Evolutionary conservation across 2,113 vertebrate species (phyloP).

Genomic region (Panthera uncia): DNA sequence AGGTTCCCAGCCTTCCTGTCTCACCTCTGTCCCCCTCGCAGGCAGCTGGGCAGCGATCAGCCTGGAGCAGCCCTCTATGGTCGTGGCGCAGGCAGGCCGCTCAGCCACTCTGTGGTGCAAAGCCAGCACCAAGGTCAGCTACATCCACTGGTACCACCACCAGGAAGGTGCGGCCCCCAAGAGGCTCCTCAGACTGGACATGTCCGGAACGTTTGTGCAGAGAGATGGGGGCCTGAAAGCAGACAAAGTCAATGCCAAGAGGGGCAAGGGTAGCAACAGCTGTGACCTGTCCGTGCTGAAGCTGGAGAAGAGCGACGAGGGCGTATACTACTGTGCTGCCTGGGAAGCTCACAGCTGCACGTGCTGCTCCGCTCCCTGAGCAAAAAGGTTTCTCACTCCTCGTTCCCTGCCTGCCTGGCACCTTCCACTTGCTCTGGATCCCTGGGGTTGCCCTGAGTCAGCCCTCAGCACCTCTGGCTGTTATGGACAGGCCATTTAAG

Average conservation of each 20-base stretch:
- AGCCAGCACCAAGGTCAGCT: fast-evolving
- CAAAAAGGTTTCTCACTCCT: not conserved
- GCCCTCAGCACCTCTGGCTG: not conserved
- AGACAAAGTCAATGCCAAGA: not conserved
- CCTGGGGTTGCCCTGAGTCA: not conserved
- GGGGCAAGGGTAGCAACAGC: fast-evolving
- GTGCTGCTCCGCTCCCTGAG: fast-evolving
- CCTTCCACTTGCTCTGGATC: not conserved
- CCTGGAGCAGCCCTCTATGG: fast-evolving
- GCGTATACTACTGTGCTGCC: fast-evolving
- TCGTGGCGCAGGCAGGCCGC: fast-evolving
- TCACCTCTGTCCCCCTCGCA: not conserved
- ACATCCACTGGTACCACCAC: not conserved
- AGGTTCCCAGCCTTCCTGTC: fast-evolving
- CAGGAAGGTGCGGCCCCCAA: not conserved
- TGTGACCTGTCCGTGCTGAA: fast-evolving
- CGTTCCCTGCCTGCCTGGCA: too few relatives aligned
- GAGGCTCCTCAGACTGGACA: not conserved
- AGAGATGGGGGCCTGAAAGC: not conserved
- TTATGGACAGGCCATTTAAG: not conserved
- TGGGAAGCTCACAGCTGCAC: fast-evolving
- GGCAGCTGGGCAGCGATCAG: not conserved
- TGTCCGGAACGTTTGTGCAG: fast-evolving
- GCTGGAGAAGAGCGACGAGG: not conserved
- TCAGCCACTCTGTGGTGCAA: fast-evolving